A percentile compares a stretch with the other conserved stretches of the same genome.
Conservation (phyloP, 2,888 invertebrate genomes). For the Sphecodes monilicornis region DNA sequence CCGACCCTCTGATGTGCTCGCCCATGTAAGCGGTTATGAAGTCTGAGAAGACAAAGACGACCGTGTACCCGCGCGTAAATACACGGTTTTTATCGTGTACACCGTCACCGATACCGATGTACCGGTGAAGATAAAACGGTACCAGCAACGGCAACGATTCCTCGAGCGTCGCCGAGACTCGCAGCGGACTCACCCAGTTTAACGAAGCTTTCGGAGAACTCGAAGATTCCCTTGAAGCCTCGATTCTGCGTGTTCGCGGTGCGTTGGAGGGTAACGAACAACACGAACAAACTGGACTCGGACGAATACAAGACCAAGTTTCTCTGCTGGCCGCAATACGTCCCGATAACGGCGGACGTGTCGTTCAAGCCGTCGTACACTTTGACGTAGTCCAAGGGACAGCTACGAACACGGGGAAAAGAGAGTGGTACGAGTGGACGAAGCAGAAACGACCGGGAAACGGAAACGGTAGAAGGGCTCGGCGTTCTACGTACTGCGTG, state of each 20-base stretch:
- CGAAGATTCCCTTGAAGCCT: constrained; percentile 99
- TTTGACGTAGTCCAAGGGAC: constrained; percentile 99
- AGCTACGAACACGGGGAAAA: constrained; percentile 89
- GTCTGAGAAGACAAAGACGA: constrained; percentile 86
- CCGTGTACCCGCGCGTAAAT: constrained; percentile 1
- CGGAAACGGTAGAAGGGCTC: too few species aligned
- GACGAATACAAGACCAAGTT: constrained; percentile 98
- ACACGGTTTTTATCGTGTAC: neutral
- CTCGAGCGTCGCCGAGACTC: neutral
- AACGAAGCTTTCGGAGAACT: constrained; percentile 99
- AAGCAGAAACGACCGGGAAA: too few species aligned
- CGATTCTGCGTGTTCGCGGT: constrained; percentile 98
- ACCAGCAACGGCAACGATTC: neutral
- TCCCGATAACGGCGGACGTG: constrained; percentile 95
- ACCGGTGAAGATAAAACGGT: too few species aligned
- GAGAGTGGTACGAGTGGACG: too few species aligned
- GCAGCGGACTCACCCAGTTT: constrained; percentile 92
- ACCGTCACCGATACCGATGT: too few species aligned
- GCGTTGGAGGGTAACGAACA: constrained; percentile 95
- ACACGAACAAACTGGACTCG: constrained; percentile 94
- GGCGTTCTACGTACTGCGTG: constrained; percentile 92
- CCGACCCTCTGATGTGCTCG: constrained; percentile 97
- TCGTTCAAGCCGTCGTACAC: constrained; percentile 97
- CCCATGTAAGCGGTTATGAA: constrained; percentile 97
- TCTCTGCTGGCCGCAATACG: constrained; percentile 98